Evolutionary conservation across 1,140 invertebrate species (phyloP), one percentile per base, ranked within the genome.

Genomic region (Tetranychus cinnabarinus): DNA sequence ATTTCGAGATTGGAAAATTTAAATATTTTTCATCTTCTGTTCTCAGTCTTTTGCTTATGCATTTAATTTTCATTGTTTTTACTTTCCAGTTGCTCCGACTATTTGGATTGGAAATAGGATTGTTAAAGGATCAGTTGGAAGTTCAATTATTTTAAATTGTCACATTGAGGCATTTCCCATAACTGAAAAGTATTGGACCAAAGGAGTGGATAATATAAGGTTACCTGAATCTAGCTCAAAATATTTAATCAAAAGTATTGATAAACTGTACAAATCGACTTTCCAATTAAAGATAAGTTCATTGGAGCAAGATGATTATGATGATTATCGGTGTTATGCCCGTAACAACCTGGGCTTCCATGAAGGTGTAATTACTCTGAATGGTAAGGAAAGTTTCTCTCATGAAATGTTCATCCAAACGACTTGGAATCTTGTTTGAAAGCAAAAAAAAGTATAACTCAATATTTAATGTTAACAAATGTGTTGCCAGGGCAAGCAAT

Each of bases 101-200:
- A 86, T 89, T 69, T 82, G 85, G 73, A 85, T 88, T 58, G 85
- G 85, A 45, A 88, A 86, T 77, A 85, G 88, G 76, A 76, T 89
- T 68, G 82, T 89, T 37, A 37, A 13, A 56, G 84, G 84, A 8
- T 85, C 85, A 50, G 85, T 85, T 31, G 72, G 86, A 58, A 81
- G 82, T 56, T 82, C 88, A 71, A 84, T 92, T 61, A 82, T 81
- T 13, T 76, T 92, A 58, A 87, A 90, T 73, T 93, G 88, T 72
- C 79, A 82, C 68, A 85, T 90, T 35, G 87, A 90, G 70, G 86
- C 88, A 8, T 88, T 81, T 60, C 88, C 88, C 6, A 84, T 82
- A 72, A 83, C 84, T 63, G 84, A 88, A 73, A 88, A 85, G 75
- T 87, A 85, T 71, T 91, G 87, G 88, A 78, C 82, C 66, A 79